Base-by-base conservation (phyloP, 2,888 invertebrate genomes). In the Acrobasis repandana region DNA sequence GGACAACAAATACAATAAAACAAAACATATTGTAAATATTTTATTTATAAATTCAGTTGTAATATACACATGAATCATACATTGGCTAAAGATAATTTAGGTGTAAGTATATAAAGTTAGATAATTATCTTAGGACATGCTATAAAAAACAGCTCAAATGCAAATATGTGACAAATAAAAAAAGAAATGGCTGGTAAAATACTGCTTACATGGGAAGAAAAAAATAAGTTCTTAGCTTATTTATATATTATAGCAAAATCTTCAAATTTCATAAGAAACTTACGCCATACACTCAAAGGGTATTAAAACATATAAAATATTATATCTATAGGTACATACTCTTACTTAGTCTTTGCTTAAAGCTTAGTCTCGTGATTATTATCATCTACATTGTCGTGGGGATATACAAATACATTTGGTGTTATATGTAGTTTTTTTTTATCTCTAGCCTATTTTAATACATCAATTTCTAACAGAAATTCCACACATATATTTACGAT, bases 311-410 rank as follows among this genome's bases (percentile, higher is more conserved):
- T 69, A 74, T 68, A 73, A 73, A 73, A 76, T 69, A 77, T 75
- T 71, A 48, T 58, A 3, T 79, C 70, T 78, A 77, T 74, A 80
- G 72, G 68, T 81, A 80, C 72, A 72, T 71, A 74, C 65, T 20
- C 54, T 54, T 54, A 54, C 70, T 77, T 83, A 84, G 80, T 85
- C 78, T 75, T 74, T 71, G 68, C 79, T 87, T 88, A 86, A 86
- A 88, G 86, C 86, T 86, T 78, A 64, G 79, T 74, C 71, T 54
- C 76, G 71, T 76, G 63, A 67, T 64, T 50, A 62, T 64, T 52
- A 66, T 69, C 71, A 62, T 69, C 71, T 75, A 72, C 61, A 49
- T 61, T 66, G 64, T 76, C 73, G 76, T 73, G 74, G 76, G 75
- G 77, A 64, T 61, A 63, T 48, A 65, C 68, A 38, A 63, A 72